Base-by-base conservation (phyloP, 2,888 invertebrate genomes). In the Cepaea hortensis region DNA sequence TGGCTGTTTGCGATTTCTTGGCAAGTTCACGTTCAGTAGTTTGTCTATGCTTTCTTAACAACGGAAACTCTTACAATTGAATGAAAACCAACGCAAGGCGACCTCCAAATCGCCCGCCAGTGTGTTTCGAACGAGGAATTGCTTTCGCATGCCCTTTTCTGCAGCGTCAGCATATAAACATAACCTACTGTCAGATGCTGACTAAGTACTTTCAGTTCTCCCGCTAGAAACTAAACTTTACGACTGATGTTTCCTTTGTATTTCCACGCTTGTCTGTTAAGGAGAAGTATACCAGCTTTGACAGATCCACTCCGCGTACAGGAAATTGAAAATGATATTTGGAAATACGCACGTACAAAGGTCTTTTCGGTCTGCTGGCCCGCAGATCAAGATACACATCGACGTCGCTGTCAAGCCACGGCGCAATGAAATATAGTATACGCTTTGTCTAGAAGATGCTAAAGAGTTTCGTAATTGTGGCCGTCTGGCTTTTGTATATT, bases 251-350 rank as follows among this genome's bases (percentile, higher is more conserved):
- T 35, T 72, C 72, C 35, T 4, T 13, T 13, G 35, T 35, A 35
- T 72, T 75, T 20, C 18, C 75, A 18, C 48, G 75, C 48, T 48
- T 48, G 48, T 48, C 15, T 15, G 55, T 79, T 20, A 7, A 55
- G 61, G 61, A n/a, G 3, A 5, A 18, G 4, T n/a, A 15, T 11
- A 55, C 61, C 3, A 7, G 11, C 79, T 15, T 61, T 79, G 61
- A 61, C 23, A 79, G 55, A 61, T 79, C 79, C 13, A 79, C 61
- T n/a, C 20, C 13, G 61, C 5, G n/a, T 61, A 61, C 79, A 61
- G 79, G 79, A 79, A 79, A 79, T 79, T 3, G 3, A 46, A 23
- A 55, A 46, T 82, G 82, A 72, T 55, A 82, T 23, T 13, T 18
- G 50, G 55, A 13, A 18, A 23, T 68, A 62, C 68, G 81, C 11